Evolutionary conservation across 2,113 vertebrate species (phyloP).

Genomic region (Rhinichthys klamathensis): DNA sequence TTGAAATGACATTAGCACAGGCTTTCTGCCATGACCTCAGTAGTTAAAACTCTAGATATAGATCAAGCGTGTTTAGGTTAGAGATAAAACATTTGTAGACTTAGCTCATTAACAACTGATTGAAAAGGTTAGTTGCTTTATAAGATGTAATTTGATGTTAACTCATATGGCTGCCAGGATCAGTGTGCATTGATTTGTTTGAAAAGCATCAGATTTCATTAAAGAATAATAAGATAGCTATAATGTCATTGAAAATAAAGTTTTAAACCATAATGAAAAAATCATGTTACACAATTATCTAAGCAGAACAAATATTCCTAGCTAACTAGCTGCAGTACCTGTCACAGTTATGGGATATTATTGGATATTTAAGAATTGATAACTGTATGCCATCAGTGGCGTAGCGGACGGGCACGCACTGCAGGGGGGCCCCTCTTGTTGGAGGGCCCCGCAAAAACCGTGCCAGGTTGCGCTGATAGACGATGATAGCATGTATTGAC

Average conservation of each 20-base stretch:
- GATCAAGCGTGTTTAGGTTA: neutral
- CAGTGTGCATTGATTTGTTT: neutral
- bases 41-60: neutral
- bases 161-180: neutral
- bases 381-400: neutral
- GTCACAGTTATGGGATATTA: neutral
- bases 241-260: neutral
- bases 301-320: neutral
- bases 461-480: too few species aligned
- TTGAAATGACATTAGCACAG: neutral
- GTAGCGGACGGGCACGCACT: too few species aligned
- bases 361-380: neutral
- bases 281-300: neutral
- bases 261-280: neutral
- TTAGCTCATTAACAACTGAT: neutral
- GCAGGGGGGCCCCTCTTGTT: too few species aligned
- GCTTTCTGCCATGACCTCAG: constrained; percentile 4
- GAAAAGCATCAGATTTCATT: neutral
- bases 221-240: neutral
- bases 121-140: neutral
- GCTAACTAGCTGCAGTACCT: neutral
- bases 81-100: neutral
- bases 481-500: too few species aligned
- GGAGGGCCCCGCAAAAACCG: too few species aligned
- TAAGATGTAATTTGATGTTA: neutral